Conservation (phyloP, 2,888 invertebrate species). For the Epiblema foenella region DNA sequence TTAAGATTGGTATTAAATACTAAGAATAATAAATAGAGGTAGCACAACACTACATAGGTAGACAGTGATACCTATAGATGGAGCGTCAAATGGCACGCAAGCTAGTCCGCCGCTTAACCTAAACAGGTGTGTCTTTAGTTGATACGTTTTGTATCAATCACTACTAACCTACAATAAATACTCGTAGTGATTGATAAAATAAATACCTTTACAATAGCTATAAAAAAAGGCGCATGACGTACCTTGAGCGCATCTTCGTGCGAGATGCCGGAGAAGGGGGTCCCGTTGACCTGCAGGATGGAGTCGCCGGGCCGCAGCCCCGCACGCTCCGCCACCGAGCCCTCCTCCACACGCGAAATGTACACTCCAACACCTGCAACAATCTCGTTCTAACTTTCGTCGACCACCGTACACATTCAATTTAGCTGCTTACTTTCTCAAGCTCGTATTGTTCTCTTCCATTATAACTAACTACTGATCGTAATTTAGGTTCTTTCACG, state of each 20-base stretch:
- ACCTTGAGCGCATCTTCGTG: constrained; percentile 97
- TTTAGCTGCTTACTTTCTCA: not conserved
- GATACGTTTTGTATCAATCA: too few species aligned
- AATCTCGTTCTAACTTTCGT: constrained; percentile 49
- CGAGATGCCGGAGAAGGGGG: constrained; percentile 95
- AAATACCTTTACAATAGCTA: too few species aligned
- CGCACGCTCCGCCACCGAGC: constrained; percentile 94
- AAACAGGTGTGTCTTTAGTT: too few species aligned
- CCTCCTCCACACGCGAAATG: constrained; percentile 95
- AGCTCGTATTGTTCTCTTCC: not conserved
- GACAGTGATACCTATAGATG: too few species aligned
- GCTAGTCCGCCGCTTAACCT: not conserved
- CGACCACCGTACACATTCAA: not conserved
- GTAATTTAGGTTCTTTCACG: not conserved
- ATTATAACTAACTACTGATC: not conserved
- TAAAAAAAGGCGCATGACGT: constrained; percentile 58
- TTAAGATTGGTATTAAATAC: constrained; percentile 10
- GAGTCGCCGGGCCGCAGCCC: constrained; percentile 96
- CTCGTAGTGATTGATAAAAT: too few species aligned
- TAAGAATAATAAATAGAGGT: not conserved
- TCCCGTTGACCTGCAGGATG: constrained; percentile 97
- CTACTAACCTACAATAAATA: too few species aligned
- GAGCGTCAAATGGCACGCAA: not conserved
- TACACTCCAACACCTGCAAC: constrained; percentile 93
- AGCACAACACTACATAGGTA: too few species aligned